Percentiles rank a stretch among this genome's conserved stretches.
These are phyloP conservation scores for Drosophila gaucha DNA, from an alignment of 2,888 invertebrate genomes.

Conservation along the genomic window DNA sequence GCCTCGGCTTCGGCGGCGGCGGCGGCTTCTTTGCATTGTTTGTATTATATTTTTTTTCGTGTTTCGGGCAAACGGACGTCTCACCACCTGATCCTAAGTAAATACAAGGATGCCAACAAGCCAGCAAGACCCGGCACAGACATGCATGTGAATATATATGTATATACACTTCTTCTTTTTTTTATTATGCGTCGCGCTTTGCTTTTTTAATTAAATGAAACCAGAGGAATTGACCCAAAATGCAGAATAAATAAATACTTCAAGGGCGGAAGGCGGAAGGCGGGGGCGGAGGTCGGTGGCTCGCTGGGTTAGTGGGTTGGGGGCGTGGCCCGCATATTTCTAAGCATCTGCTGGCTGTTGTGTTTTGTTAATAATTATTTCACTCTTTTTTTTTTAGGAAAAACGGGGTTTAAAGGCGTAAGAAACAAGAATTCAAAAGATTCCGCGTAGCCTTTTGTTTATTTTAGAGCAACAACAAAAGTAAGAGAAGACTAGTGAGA, in stretches of 20 bases:
- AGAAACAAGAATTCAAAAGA: constrained; percentile 73
- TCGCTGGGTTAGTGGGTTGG: not conserved
- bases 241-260: constrained; percentile 78
- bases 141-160: constrained; percentile 64
- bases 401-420: constrained; percentile 19
- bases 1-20: constrained; percentile 62
- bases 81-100: constrained; percentile 84
- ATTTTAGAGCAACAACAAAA: constrained; percentile 35
- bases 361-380: constrained; percentile 78
- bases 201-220: constrained; percentile 84
- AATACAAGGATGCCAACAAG: constrained; percentile 69
- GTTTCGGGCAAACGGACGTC: constrained; percentile 28
- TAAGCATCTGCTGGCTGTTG: constrained; percentile 51
- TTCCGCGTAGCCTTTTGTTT: constrained; percentile 68
- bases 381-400: constrained; percentile 63
- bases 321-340: constrained; percentile 32
- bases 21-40: constrained; percentile 77
- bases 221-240: constrained; percentile 83
- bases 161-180: constrained; percentile 31
- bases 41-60: constrained; percentile 11
- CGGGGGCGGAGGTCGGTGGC: not conserved
- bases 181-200: constrained; percentile 69
- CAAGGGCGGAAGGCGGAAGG: not conserved
- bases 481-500: too few relatives aligned
- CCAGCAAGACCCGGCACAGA: constrained; percentile 30